These are phyloP conservation scores for Engraulis encrasicolus DNA, from an alignment of 2,113 vertebrate species.

Conservation along the genomic window DNA sequence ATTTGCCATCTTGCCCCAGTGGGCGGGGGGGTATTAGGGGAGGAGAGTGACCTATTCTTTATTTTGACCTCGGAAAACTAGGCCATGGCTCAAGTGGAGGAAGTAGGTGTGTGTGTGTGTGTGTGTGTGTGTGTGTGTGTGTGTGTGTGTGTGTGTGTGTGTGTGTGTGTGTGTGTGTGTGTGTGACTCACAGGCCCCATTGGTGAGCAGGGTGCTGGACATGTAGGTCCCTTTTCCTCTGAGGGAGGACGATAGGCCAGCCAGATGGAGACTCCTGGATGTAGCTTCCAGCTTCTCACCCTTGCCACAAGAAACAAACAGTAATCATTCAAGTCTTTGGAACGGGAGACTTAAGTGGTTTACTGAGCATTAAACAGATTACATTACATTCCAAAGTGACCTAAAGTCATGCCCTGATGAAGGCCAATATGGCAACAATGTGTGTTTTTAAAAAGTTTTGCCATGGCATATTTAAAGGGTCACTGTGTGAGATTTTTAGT, in stretches of 20 bases:
- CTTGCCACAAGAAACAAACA: slow-evolving; percentile 64
- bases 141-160: not conserved
- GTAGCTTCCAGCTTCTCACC: slow-evolving; percentile 75
- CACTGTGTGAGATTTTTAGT: too few species aligned
- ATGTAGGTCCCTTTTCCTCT: slow-evolving; percentile 66
- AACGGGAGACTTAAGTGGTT: too few species aligned
- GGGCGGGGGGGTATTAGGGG: not conserved
- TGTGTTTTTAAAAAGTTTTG: too few species aligned
- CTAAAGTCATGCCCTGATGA: too few species aligned
- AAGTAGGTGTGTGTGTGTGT: not conserved
- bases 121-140: slow-evolving; percentile 1
- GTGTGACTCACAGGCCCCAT: slow-evolving; percentile 79
- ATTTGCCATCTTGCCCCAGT: not conserved
- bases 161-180: not conserved
- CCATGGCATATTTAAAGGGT: too few species aligned
- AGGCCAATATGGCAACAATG: too few species aligned
- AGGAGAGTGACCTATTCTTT: not conserved
- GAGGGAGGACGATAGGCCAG: slow-evolving; percentile 75
- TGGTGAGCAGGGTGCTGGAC: slow-evolving; percentile 73
- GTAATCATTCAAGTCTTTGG: not conserved
- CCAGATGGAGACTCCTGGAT: slow-evolving; percentile 64
- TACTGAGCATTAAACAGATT: too few species aligned
- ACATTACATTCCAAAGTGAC: too few species aligned
- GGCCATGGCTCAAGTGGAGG: not conserved
- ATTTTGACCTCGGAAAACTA: not conserved